Conservation (phyloP, 2,888 invertebrate species). For the Mesoligia furuncula region DNA sequence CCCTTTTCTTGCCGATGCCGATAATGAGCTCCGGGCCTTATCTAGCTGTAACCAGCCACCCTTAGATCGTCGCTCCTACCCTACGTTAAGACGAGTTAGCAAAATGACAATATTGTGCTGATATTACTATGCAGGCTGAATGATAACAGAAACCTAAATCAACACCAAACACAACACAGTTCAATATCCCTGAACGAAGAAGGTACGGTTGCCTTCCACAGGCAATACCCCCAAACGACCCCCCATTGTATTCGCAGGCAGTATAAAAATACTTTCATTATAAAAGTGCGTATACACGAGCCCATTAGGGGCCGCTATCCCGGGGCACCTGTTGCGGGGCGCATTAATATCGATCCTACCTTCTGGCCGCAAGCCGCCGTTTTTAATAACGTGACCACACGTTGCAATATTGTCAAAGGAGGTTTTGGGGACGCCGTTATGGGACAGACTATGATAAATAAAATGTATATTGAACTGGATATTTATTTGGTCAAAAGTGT, state of each 20-base stretch:
- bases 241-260: conserved; percentile 36
- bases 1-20: too few species aligned
- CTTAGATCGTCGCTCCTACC: background rate
- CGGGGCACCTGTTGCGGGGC: conserved; percentile 71
- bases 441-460: background rate
- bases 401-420: conserved; percentile 31
- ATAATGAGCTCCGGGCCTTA: too few species aligned
- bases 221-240: conserved; percentile 28
- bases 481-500: background rate
- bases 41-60: too few species aligned
- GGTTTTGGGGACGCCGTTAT: background rate
- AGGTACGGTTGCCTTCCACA: conserved; percentile 8
- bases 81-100: background rate
- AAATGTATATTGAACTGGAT: background rate
- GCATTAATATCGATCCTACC: conserved; percentile 69
- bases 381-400: conserved; percentile 42
- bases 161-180: conserved; percentile 19
- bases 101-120: background rate
- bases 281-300: conserved; percentile 43
- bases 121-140: background rate
- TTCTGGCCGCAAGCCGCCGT: conserved; percentile 26
- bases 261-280: conserved; percentile 63
- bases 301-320: conserved; percentile 58
- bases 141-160: conserved; percentile 19
- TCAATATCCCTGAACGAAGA: conserved; percentile 31